Conservation (phyloP, 1,140 invertebrate species). For the Brachionus paranguensis region DNA sequence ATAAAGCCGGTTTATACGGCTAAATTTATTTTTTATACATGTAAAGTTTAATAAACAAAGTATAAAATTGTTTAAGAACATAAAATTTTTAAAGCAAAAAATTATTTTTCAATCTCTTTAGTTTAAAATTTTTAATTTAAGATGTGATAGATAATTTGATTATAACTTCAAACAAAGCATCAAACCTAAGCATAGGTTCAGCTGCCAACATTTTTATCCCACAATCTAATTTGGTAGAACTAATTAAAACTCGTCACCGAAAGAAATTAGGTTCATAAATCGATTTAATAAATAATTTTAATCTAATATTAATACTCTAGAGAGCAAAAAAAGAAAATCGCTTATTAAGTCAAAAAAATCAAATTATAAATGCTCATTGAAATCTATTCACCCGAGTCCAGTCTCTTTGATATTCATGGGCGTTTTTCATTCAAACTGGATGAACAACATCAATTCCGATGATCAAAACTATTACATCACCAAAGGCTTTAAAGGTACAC, state of each 20-base stretch:
- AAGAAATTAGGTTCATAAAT: not conserved
- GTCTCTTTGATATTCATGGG: slow-evolving; percentile 1
- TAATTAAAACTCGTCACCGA: not conserved
- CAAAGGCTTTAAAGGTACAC: slow-evolving; percentile 22
- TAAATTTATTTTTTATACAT: too few relatives aligned
- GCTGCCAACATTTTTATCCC: not conserved
- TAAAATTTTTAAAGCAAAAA: too few relatives aligned
- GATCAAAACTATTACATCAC: not conserved
- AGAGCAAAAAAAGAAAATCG: not conserved
- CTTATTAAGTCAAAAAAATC: not conserved
- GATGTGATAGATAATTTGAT: not conserved
- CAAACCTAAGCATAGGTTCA: not conserved
- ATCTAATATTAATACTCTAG: not conserved
- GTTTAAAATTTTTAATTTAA: too few relatives aligned
- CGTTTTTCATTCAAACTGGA: not conserved
- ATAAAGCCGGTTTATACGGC: too few relatives aligned
- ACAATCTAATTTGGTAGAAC: not conserved
- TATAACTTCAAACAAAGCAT: not conserved
- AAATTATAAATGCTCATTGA: not conserved
- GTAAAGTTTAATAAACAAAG: too few relatives aligned
- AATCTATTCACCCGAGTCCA: not conserved
- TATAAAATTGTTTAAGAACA: too few relatives aligned
- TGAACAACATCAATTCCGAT: not conserved
- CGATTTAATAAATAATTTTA: not conserved
- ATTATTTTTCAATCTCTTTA: too few relatives aligned